A percentile compares a stretch with the other conserved stretches of the same genome.
Conservation (phyloP, 2,113 vertebrate species). For the Aramus guarauna region DNA sequence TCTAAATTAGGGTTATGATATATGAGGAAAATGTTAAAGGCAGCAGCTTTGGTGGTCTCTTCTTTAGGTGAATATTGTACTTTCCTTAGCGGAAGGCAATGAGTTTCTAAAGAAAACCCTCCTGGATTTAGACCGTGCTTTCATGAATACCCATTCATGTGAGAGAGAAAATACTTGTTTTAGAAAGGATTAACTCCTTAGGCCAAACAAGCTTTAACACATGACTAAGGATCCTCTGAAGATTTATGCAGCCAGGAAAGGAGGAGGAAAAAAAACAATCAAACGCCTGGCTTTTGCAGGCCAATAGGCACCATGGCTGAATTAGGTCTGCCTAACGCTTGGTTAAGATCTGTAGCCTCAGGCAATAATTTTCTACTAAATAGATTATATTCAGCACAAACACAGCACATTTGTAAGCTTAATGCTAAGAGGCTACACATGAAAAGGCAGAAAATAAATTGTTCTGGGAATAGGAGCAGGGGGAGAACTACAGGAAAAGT, state of each 20-base stretch:
- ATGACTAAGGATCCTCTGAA: slow-evolving; percentile 27
- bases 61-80: not conserved
- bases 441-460: slow-evolving; percentile 21
- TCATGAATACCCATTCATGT: not conserved
- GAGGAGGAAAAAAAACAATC: not conserved
- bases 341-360: slow-evolving; percentile 13
- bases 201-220: slow-evolving; percentile 34
- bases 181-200: slow-evolving; percentile 38
- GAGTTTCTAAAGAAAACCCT: not conserved
- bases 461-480: not conserved
- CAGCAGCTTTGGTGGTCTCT: not conserved
- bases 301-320: not conserved
- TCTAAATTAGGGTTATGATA: not conserved
- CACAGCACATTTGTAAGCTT: not conserved
- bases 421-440: not conserved
- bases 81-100: not conserved
- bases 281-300: not conserved
- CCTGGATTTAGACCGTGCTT: not conserved
- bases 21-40: not conserved
- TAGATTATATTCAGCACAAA: slow-evolving; percentile 8
- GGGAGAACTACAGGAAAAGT: not conserved
- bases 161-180: slow-evolving; percentile 9
- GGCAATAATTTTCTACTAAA: slow-evolving; percentile 34
- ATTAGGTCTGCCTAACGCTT: not conserved
- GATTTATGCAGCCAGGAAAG: not conserved